These are phyloP conservation scores for Agonopterix alstromeriana DNA, from an alignment of 2,888 invertebrate species.

Conservation along the genomic window DNA sequence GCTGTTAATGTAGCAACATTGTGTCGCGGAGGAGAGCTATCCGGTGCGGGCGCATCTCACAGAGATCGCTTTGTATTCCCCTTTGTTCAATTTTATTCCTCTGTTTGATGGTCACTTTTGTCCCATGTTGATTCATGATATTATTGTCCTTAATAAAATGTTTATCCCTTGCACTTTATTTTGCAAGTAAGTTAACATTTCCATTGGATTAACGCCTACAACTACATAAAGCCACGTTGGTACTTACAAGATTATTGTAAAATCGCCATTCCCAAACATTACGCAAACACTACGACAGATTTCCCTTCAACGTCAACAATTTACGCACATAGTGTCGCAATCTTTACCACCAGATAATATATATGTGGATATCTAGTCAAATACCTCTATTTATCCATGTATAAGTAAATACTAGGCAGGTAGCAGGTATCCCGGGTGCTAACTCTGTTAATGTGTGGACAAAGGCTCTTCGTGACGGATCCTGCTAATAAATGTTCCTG, in stretches of 20 bases:
- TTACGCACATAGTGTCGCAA: constrained; percentile 63
- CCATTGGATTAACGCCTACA: too few species aligned
- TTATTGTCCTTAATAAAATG: constrained; percentile 1
- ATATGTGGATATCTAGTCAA: constrained; percentile 60
- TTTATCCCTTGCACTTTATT: not conserved
- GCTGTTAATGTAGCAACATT: constrained; percentile 62
- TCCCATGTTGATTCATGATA: constrained; percentile 1
- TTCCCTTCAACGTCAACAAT: constrained; percentile 64
- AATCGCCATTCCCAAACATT: constrained; percentile 45
- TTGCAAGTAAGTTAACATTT: too few species aligned
- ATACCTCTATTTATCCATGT: constrained; percentile 40
- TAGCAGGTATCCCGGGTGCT: constrained; percentile 53
- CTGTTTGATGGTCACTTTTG: constrained; percentile 17
- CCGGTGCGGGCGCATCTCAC: constrained; percentile 8
- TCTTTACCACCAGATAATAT: constrained; percentile 39
- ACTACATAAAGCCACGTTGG: too few species aligned
- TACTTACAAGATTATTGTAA: constrained; percentile 3
- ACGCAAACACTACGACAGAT: constrained; percentile 53
- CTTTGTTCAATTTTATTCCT: constrained; percentile 31
- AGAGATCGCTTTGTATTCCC: constrained; percentile 17
- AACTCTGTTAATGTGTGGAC: constrained; percentile 72
- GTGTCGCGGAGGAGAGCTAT: constrained; percentile 27
- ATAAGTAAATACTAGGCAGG: constrained; percentile 53
- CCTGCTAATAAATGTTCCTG: constrained; percentile 72
- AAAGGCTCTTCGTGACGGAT: constrained; percentile 65